phyloP scores from a whole-genome alignment of 2,888 invertebrate genomes.

The Drosophila villosipedis region DNA sequence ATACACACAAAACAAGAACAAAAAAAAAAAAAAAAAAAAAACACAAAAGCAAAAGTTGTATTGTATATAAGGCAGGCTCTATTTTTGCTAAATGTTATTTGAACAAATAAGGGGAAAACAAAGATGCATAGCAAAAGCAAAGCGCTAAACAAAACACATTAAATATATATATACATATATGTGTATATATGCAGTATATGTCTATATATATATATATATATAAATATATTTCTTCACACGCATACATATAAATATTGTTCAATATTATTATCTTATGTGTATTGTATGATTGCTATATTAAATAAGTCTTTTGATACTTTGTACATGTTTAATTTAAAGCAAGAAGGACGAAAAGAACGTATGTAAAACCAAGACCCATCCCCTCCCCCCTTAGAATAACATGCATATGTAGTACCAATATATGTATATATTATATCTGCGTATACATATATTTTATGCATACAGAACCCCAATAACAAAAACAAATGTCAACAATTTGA shows the following conservation, averaged over 20 bases:
- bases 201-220: slow-evolving; percentile 27
- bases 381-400: slow-evolving; percentile 52
- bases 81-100: slow-evolving; percentile 83
- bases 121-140: slow-evolving; percentile 68
- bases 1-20: slow-evolving; percentile 57
- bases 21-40: slow-evolving; percentile 20
- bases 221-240: slow-evolving; percentile 52
- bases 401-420: slow-evolving; percentile 59
- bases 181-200: slow-evolving; percentile 32
- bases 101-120: slow-evolving; percentile 77
- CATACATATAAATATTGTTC: slow-evolving; percentile 69
- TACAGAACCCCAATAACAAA: slow-evolving; percentile 29
- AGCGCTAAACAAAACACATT: slow-evolving; percentile 66
- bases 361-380: slow-evolving; percentile 35
- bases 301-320: slow-evolving; percentile 78
- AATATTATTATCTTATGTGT: slow-evolving; percentile 76
- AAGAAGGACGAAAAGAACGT: slow-evolving; percentile 30
- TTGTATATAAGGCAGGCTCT: slow-evolving; percentile 78
- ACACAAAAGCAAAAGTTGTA: slow-evolving; percentile 68
- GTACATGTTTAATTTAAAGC: slow-evolving; percentile 77
- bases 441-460: slow-evolving; percentile 55
- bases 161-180: slow-evolving; percentile 29
- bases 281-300: slow-evolving; percentile 78
- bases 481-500: slow-evolving; percentile 39
- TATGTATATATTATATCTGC: slow-evolving; percentile 47